Evolutionary conservation across 2,888 invertebrate species (phyloP), one percentile per base, ranked within the genome.

Genomic region (Troglohyphantes excavatus): DNA sequence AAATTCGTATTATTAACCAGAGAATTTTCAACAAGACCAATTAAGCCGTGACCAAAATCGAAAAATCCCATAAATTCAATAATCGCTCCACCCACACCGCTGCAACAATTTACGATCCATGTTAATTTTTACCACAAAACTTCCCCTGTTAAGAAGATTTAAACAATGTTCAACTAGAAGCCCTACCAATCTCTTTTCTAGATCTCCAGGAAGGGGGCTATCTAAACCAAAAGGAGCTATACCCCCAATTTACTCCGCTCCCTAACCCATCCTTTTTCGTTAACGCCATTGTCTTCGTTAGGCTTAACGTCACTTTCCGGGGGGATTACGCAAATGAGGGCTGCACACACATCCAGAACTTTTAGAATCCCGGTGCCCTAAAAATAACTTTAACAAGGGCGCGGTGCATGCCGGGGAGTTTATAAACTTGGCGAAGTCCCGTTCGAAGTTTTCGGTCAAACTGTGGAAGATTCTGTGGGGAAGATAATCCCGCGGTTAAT

Each of bases 301-400:
- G 53, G 53, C 53, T 53, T 53, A 53, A 13, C 53, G 53, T 53
- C 53, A 53, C 53, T n/a, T 53, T 53, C 39, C 13, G n/a, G 53
- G 17, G 13, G 53, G 53, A 53, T 53, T 53, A 53, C 17, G 53
- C 53, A 53, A 53, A 53, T 53, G 53, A 53, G 53, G 0, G 53
- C n/a, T 39, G 39, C 39, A 39, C 13, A n/a, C n/a, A n/a, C n/a
- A 33, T 53, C 53, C 53, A 9, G n/a, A 53, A 53, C 17, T 53
- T 53, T 53, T n/a, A 53, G 17, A 17, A 13, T 2, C 53, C 5
- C 39, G 13, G 9, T 17, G 5, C 53, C n/a, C 53, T 53, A 53
- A 53, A 53, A 53, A 53, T 53, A 53, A 53, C 53, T 53, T 53
- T 39, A 39, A 39, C 39, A 39, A 39, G 39, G 53, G 53, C 53